Base-by-base conservation (phyloP, 2,888 invertebrate species). In the Netelia melanura region DNA sequence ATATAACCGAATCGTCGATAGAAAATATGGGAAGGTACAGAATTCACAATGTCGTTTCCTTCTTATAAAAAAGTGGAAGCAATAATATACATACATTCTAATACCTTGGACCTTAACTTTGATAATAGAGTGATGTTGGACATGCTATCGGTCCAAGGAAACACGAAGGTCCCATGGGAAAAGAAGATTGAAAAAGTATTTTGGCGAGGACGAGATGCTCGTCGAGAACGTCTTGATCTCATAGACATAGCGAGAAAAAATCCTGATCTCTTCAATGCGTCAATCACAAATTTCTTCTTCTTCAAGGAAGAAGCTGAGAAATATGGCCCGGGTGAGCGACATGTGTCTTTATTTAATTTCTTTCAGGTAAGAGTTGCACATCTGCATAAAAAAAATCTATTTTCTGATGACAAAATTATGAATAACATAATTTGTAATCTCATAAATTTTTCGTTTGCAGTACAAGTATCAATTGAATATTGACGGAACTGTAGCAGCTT, bases 401-500 rank as follows among this genome's bases (percentile, higher is more conserved):
- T 54, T 76, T 21, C 48, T 38, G 23, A 68, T 17, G 44, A 43
- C 38, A 23, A 65, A 74, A 67, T 75, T 23, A 62, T 74, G 62
- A 68, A 44, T 65, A 61, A 64, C 44, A 52, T 81, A 65, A 71
- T 11, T 38, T 61, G 65, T 72, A 14, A 54, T 17, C 3, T 54
- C 17, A 54, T 6, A n/a, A 54, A 67, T 67, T 65, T 52, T 21
- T 83, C 65, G 62, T 85, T 85, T 96, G 92, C 94, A 99, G 98
- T 98, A 97, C 93, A 99, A 99, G 94, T 99, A 98, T 94, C 98
- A 98, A 94, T 94, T 99, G 44, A 98, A 97, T 91, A 95, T 99
- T 78, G 99, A 99, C 94, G 99, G 99, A 17, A 98, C 99, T 56
- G 99, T 99, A 17, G 99, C 99, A 23, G 98, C 99, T 0, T 99